Percentiles rank a stretch among this genome's conserved stretches.
These are phyloP conservation scores for Anoplius nigerrimus DNA, from an alignment of 2,888 invertebrate genomes.

Conservation along the genomic window DNA sequence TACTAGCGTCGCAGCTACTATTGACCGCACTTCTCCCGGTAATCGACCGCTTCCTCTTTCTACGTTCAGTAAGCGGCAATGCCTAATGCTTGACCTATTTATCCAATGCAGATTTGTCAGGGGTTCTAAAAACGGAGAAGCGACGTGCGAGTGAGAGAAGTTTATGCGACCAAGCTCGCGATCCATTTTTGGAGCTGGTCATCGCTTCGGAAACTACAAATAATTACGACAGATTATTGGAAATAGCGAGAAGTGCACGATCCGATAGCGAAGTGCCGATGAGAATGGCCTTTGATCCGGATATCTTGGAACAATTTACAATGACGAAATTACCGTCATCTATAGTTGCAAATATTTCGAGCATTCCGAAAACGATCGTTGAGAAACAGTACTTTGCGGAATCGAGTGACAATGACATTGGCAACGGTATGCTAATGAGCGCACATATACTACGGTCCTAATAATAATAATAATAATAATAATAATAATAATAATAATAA, in stretches of 20 bases:
- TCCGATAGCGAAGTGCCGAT: conserved; percentile 55
- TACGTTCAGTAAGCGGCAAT: not conserved
- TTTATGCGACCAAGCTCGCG: conserved; percentile 28
- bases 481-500: no score
- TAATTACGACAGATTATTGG: conserved; percentile 64
- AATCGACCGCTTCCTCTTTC: no score
- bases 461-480: no score
- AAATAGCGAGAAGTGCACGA: conserved; percentile 67
- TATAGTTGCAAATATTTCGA: no score
- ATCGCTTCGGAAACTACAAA: conserved; percentile 68
- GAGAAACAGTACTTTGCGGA: conserved; percentile 65
- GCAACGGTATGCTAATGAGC: conserved; percentile 60
- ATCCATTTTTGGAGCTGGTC: conserved; percentile 69
- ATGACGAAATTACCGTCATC: conserved; percentile 44
- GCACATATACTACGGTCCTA: no score
- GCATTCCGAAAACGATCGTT: no score
- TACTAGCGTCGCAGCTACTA: no score
- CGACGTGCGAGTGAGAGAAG: conserved; percentile 6
- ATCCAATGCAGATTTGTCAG: not conserved
- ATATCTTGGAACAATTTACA: conserved; percentile 63
- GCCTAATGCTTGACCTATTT: not conserved
- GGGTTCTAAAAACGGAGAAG: no score
- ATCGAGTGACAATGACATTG: conserved; percentile 70
- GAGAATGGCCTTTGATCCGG: conserved; percentile 45
- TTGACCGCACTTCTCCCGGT: no score